Base-by-base conservation (phyloP, 2,797 vertebrate species). In the Gymnocypris eckloni region DNA sequence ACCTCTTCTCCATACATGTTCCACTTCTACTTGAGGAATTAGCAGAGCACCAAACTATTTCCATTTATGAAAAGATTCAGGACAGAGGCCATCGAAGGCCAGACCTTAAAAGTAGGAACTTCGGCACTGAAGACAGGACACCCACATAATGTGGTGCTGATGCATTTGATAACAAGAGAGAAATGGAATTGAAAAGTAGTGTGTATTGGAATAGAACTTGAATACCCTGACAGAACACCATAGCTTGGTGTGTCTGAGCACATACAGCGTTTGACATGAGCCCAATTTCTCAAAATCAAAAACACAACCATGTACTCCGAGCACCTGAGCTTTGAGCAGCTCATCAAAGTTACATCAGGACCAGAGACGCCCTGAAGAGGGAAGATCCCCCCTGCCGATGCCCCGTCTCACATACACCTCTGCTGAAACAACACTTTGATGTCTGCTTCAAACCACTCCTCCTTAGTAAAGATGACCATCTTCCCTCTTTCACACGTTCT, bases 341-440 rank as follows among this genome's bases (percentile, higher is more conserved):
- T 92, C 89, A 91, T 90, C 85, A 92, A 92, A 91, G 89, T 88
- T 91, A 76, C 86, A 91, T 87, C 88, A 81, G 64, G 88, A 89
- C 87, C 90, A 88, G 87, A 88, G 80, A 67, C 12, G 33, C 39
- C 80, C 79, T 41, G 37, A 87, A 54, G 67, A 79, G 6, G 61
- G 82, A 84, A 72, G 78, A 77, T 52, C 84, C 81, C 75, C 8
- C 70, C 80, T 45, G 79, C 81, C 56, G 50, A 54, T 59, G 54
- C 39, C 52, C 64, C 45, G 20, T 82, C 56, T 79, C 33, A 20
- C 37, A 81, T 67, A 64, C 81, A 70, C 70, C 39, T 48, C 50
- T 10, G 48, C 43, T 20, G 33, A 67, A 83, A 66, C 80, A 61
- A 66, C 39, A 22, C 83, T 86, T 81, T 86, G 85, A 86, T 72